Conservation (phyloP, 2,797 vertebrate genomes). For the Hirundo rustica region DNA sequence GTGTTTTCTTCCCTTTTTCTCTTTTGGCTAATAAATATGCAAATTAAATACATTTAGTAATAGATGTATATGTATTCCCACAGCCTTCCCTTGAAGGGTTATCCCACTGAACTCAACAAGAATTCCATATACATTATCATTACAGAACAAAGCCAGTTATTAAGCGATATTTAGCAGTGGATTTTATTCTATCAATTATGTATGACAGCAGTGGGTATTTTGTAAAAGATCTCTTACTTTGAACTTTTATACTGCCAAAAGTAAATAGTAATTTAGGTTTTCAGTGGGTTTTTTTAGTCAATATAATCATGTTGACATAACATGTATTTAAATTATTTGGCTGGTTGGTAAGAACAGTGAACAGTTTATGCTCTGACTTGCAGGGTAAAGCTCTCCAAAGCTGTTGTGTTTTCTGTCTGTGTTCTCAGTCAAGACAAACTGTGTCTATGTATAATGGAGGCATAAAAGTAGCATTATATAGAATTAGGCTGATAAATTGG, state of each 20-base stretch:
- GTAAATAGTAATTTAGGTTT: constrained; percentile 34
- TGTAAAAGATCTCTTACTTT: background rate
- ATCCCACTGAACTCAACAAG: background rate
- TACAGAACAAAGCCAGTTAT: constrained; percentile 15
- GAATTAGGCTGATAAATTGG: background rate
- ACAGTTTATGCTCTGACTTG: background rate
- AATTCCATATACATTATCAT: background rate
- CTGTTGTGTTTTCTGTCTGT: background rate
- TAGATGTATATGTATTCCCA: background rate
- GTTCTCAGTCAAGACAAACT: background rate
- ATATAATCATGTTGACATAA: background rate
- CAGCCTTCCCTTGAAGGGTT: background rate
- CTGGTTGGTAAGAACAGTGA: background rate
- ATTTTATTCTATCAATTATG: constrained; percentile 16
- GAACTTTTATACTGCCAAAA: background rate
- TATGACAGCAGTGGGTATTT: background rate
- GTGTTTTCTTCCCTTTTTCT: background rate
- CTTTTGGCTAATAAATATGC: background rate
- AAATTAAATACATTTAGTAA: background rate
- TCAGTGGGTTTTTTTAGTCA: background rate
- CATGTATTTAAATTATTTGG: background rate
- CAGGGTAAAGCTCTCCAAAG: constrained; percentile 1
- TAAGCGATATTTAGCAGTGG: background rate
- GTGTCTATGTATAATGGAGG: background rate
- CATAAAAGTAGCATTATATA: background rate